Base-by-base conservation (phyloP, 1,140 invertebrate species). In the Adelges cooleyi region DNA sequence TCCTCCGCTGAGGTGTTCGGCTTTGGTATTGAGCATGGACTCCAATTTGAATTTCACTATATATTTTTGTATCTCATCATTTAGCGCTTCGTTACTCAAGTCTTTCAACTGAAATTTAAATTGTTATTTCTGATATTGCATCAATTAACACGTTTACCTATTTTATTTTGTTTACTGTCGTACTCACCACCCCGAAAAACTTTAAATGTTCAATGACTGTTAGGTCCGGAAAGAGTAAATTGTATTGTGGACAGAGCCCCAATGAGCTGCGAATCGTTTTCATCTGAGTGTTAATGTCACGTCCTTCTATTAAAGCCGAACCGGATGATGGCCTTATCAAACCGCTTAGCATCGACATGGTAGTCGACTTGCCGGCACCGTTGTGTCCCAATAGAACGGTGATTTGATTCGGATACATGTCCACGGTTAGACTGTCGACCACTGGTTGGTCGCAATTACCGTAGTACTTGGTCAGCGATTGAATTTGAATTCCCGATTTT, bases 381-480 rank as follows among this genome's bases (percentile, higher is more conserved):
- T 89, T 90, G 70, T 86, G 89, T 0, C 90, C 90, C n/a, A 94
- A 74, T 13, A 94, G 74, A 36, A 87, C 80, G 2, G 81, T 84
- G 23, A 86, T 83, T 73, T 84, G 80, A 67, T 81, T 76, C 67
- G 81, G 74, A 69, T 81, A 83, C 79, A 92, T 84, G 68, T 90
- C 84, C 23, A 92, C 69, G 44, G 77, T 80, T 33, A 85, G 73
- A 40, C 83, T 78, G 62, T 84, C 81, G 1, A 94, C 82, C 1
- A 85, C 92, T 42, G 76, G 73, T 72, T 82, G 84, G 69, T 76
- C 71, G 67, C 79, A 72, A 65, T 77, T 81, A 67, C n/a, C n/a
- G n/a, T 74, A 80, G 1, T 77, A 74, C 74, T 89, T 89, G 18
- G 75, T 75, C 3, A 89, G 72, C 50, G 83, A 77, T 23, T 74